Base-by-base conservation (phyloP, 2,113 vertebrate genomes). In the Oncorhynchus clarkii region DNA sequence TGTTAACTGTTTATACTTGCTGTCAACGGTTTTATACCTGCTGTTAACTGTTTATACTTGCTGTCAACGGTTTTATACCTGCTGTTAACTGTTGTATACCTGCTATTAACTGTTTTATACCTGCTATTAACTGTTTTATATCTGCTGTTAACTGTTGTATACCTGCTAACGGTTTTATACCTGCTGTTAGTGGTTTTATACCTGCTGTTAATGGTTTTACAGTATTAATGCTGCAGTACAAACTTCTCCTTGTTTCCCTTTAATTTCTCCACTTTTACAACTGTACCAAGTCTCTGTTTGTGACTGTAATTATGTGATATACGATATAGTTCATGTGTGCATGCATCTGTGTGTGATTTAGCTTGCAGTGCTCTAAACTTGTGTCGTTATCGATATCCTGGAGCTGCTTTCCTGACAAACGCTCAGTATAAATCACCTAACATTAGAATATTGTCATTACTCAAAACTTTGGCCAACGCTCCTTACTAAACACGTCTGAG, bases 291-390 rank as follows among this genome's bases (percentile, higher is more conserved):
- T 83, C 71, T 70, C n/a, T 67, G 77, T 79, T 48, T 77, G 54
- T 70, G 74, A 70, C 74, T 71, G 24, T 8, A 39, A 39, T 7
- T 8, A 57, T 14, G 51, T 13, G 57, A 24, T 74, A 24, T 80
- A 68, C 78, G 27, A 64, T 71, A 62, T 26, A n/a, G 67, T 78
- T 70, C 78, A 79, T 31, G n/a, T 62, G 74, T 72, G 65, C 62
- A 29, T 2, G 60, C 81, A 71, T 85, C 78, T 80, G 68, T 69
- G 70, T 31, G 74, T 80, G 74, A 82, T 84, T 87, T 82, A 80
- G 73, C 76, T 60, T 82, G 77, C 27, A 59, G 70, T 5, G 2
- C 78, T 77, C 74, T 77, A 77, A 82, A 79, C 70, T 57, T 74
- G n/a, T n/a, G 85, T 74, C 76, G 78, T 70, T 51, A 62, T 26